A percentile compares a stretch with the other conserved stretches of the same genome.
phyloP scores from a whole-genome alignment of 2,797 vertebrate genomes.

The Falco cherrug region DNA sequence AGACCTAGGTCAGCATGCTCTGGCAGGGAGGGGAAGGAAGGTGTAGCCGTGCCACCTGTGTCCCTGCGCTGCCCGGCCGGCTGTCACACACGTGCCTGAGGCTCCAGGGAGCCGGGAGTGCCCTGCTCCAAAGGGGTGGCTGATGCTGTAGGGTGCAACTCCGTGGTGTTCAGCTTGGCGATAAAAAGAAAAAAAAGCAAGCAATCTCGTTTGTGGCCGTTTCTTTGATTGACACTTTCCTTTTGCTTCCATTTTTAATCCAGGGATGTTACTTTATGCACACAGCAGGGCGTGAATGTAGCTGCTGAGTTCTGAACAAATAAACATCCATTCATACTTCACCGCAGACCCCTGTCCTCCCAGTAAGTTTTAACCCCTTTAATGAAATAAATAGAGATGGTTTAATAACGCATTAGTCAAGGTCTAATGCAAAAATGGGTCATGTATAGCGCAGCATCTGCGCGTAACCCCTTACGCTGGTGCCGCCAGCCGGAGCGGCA shows the following conservation, averaged over 20 bases:
- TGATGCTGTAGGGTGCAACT: neutral
- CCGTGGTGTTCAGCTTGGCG: neutral
- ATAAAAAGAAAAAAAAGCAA: neutral
- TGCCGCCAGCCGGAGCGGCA: accelerated
- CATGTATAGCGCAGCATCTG: neutral
- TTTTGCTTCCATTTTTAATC: constrained; percentile 14
- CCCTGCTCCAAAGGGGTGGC: neutral
- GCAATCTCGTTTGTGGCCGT: neutral
- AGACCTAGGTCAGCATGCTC: neutral
- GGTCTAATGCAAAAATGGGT: accelerated
- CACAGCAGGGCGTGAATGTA: neutral
- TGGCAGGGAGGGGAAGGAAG: constrained; percentile 41
- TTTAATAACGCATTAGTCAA: accelerated
- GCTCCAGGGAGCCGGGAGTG: constrained; percentile 17
- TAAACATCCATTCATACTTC: neutral
- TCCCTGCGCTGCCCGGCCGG: too few relatives aligned
- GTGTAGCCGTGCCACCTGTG: neutral
- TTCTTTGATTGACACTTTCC: neutral
- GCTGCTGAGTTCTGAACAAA: constrained; percentile 21
- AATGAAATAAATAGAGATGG: accelerated
- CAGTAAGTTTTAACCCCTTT: neutral
- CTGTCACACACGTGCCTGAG: neutral
- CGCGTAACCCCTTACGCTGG: neutral
- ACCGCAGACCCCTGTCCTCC: neutral
- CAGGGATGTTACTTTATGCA: neutral